Percentiles rank a stretch among this genome's conserved stretches.
Evolutionary conservation across 1,140 invertebrate species (phyloP).

Genomic region (Aplysia californica): DNA sequence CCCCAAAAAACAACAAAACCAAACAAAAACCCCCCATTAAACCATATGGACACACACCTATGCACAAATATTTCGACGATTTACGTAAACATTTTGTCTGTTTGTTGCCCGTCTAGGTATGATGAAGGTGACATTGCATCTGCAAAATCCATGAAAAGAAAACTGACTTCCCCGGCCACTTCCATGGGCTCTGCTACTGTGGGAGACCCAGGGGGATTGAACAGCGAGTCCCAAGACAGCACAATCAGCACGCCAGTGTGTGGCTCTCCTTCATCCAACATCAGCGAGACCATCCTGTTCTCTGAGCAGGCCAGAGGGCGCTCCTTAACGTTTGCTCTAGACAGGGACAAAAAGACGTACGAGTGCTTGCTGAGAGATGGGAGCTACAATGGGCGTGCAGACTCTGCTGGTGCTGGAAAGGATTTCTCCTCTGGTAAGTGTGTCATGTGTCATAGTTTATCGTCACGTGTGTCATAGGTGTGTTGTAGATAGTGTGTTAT

Average conservation of each 20-base stretch:
- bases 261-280: not conserved
- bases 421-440: constrained; percentile 6
- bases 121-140: constrained; percentile 10
- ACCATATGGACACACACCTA: too few species aligned
- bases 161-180: not conserved
- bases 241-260: not conserved
- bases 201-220: not conserved
- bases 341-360: too few species aligned
- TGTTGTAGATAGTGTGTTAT: too few species aligned
- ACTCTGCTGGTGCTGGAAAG: not conserved
- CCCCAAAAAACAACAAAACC: too few species aligned
- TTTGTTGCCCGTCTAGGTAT: constrained; percentile 7
- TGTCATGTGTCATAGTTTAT: too few species aligned
- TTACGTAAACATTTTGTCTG: not conserved
- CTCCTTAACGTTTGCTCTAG: not conserved
- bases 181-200: not conserved
- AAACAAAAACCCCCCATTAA: too few species aligned
- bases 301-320: not conserved
- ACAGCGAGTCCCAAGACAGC: not conserved
- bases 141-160: not conserved
- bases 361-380: too few species aligned
- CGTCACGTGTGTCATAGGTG: too few species aligned
- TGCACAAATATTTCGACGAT: too few species aligned
- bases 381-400: too few species aligned
- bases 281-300: not conserved